phyloP scores from a whole-genome alignment of 1,140 invertebrate genomes.

The Apis florea region DNA sequence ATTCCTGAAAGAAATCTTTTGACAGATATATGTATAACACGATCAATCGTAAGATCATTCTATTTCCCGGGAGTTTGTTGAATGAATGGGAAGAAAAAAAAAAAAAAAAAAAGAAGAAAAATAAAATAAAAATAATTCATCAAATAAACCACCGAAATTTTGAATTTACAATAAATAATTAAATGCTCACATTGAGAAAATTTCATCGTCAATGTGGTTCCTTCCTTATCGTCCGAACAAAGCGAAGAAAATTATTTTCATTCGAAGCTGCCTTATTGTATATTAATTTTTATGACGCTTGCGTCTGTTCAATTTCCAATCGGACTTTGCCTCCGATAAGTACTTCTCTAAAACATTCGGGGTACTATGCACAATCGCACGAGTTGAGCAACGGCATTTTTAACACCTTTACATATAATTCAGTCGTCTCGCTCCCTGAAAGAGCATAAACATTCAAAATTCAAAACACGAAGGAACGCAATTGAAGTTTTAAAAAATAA shows the following conservation, averaged over 20 bases:
- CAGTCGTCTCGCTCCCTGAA: constrained; percentile 37
- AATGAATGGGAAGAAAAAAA: neutral
- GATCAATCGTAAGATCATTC: neutral
- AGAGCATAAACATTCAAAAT: constrained; percentile 45
- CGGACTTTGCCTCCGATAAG: neutral
- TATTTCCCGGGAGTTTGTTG: too few relatives aligned
- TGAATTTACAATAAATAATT: neutral
- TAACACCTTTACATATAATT: constrained; percentile 4
- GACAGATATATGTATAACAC: neutral
- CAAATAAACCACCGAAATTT: neutral
- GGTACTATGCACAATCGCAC: constrained; percentile 37
- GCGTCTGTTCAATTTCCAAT: neutral
- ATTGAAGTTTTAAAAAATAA: constrained; percentile 32
- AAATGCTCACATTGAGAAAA: neutral
- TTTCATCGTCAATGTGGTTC: neutral
- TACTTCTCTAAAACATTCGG: constrained; percentile 29
- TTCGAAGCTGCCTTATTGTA: neutral
- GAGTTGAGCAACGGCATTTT: constrained; percentile 46
- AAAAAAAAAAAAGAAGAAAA: neutral
- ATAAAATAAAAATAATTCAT: too few relatives aligned
- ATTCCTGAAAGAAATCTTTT: neutral
- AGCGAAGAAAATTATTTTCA: too few relatives aligned
- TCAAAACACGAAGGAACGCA: constrained; percentile 23
- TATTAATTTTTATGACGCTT: neutral
- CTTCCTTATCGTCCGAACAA: neutral